Evolutionary conservation across 2,888 invertebrate species (phyloP), one percentile per base, ranked within the genome.

Genomic region (Tiliacea aurago): DNA sequence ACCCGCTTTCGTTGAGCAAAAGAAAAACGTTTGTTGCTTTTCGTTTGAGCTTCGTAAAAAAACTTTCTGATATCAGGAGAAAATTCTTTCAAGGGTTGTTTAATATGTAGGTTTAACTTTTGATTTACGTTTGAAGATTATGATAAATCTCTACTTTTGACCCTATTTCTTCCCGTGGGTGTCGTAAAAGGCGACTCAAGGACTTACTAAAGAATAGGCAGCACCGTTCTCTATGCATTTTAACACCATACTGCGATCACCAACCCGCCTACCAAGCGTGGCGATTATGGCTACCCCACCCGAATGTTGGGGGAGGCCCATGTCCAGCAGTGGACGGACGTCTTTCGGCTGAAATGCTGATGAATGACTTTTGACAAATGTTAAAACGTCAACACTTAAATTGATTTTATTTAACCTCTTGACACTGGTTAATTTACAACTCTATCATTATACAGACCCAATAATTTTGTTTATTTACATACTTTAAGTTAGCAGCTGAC

Each of bases 31-130:
- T 59, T 55, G 33, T 70, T 41, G 55, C 20, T 41, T 61, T 77
- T 47, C 62, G 43, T 68, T 66, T 76, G 28, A 62, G 41, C 23
- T 45, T 51, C 18, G 45, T 62, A 65, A 72, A 78, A 73, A 79
- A 66, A 45, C 10, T 82, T 66, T 23, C 28, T 64, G 18, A 64
- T 62, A 45, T 61, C 51, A 56, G 4, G 20, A 65, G 23, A 4
- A 61, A 58, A 43, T 20, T 47, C 47, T 67, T 47, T 45, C 33
- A 63, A 63, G 23, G 53, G 15, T 59, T 75, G 2, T 65, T 56
- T 55, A 4, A n/a, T 45, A 62, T 37, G 59, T 58, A 53, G 20
- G 15, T 20, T 51, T 51, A 41, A 49, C 6, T 72, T 33, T 76
- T 18, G 15, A 58, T 33, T 49, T 18, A 49, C 47, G 49, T 47